phyloP scores from a whole-genome alignment of 2,113 vertebrate species.

The Taurulus bubalis region DNA sequence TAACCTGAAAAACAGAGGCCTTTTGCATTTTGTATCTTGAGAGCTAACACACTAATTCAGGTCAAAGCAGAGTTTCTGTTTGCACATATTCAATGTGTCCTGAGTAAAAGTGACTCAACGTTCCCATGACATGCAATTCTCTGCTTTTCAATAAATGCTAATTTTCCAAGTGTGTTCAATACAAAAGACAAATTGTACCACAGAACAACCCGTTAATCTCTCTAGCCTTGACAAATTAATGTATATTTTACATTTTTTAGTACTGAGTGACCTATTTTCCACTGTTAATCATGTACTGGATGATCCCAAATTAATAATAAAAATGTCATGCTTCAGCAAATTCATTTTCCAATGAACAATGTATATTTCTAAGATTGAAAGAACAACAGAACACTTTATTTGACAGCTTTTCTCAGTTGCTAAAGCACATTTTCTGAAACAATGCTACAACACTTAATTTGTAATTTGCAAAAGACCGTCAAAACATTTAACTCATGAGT shows the following conservation, averaged over 20 bases:
- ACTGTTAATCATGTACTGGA: conserved; percentile 17
- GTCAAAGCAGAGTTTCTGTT: neutral
- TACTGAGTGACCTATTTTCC: conserved; percentile 13
- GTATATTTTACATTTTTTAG: conserved; percentile 43
- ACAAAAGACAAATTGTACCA: conserved; percentile 3
- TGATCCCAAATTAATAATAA: conserved; percentile 22
- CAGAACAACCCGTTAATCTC: conserved; percentile 2
- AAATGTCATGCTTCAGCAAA: conserved; percentile 16
- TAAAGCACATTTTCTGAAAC: conserved; percentile 1
- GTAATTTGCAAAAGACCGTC: neutral
- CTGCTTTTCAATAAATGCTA: neutral
- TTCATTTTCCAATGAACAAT: conserved; percentile 6
- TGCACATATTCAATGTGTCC: neutral
- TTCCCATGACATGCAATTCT: neutral
- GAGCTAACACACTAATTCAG: neutral
- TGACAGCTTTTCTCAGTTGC: conserved; percentile 4
- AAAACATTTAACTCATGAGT: neutral
- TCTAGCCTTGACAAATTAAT: conserved; percentile 31
- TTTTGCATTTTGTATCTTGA: neutral
- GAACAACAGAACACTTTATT: neutral
- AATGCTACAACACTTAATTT: neutral
- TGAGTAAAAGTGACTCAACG: neutral
- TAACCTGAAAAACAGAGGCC: neutral
- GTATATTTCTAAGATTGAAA: neutral
- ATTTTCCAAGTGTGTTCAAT: neutral